Percentiles rank a stretch among this genome's conserved stretches.
These are phyloP conservation scores for Leptopterna dolabrata DNA, from an alignment of 2,888 invertebrate species.

Conservation along the genomic window DNA sequence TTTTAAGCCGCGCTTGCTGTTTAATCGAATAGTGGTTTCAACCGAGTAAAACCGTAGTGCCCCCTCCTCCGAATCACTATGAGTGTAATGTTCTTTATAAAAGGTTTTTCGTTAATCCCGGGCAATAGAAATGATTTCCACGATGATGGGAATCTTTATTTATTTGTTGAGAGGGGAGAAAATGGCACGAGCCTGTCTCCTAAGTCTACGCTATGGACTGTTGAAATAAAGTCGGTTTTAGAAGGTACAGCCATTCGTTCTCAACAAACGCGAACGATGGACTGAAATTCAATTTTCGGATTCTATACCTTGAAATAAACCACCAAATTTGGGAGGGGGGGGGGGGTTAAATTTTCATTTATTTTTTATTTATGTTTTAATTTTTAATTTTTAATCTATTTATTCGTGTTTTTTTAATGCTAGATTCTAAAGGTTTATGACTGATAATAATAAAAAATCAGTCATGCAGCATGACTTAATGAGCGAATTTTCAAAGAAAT, in stretches of 20 bases:
- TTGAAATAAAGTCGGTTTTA: background rate
- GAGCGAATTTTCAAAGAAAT: too few relatives aligned
- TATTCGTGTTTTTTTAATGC: too few relatives aligned
- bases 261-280: too few relatives aligned
- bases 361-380: too few relatives aligned
- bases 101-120: slow-evolving; percentile 29
- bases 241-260: background rate
- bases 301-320: too few relatives aligned
- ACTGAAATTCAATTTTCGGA: too few relatives aligned
- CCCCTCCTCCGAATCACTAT: background rate
- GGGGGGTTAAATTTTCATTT: too few relatives aligned
- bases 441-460: too few relatives aligned
- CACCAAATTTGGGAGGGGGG: too few relatives aligned
- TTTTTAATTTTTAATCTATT: too few relatives aligned
- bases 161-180: background rate
- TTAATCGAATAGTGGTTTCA: slow-evolving; percentile 52
- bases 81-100: background rate
- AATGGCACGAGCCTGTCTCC: background rate
- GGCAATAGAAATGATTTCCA: background rate
- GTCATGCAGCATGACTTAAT: too few relatives aligned
- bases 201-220: background rate
- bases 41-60: background rate
- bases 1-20: slow-evolving; percentile 34
- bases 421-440: too few relatives aligned
- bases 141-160: background rate